Evolutionary conservation across 2,888 invertebrate genomes (phyloP).

Genomic region (Hydropsyche betteni): DNA sequence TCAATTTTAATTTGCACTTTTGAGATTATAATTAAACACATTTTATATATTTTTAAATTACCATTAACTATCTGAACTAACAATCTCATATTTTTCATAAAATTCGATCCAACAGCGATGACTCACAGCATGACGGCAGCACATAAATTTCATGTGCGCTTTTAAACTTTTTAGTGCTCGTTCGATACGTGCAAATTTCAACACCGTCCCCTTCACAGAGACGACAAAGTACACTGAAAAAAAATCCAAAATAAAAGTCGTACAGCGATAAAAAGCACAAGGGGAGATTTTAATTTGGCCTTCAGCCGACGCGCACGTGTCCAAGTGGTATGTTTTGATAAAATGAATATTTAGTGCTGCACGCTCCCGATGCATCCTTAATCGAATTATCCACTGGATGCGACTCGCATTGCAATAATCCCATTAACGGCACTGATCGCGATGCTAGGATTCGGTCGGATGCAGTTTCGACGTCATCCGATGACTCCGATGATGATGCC

Average conservation of each 20-base stretch:
- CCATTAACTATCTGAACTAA: no score
- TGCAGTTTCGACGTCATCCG: no score
- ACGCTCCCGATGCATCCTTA: slow-evolving; percentile 31
- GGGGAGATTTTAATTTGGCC: slow-evolving; percentile 32
- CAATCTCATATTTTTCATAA: no score
- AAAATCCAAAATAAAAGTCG: slow-evolving; percentile 13
- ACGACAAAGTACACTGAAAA: not conserved
- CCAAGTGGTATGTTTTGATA: slow-evolving; percentile 32
- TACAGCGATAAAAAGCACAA: not conserved
- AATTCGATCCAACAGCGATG: no score
- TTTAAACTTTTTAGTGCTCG: slow-evolving; percentile 11
- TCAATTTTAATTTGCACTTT: no score
- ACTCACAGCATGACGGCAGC: slow-evolving; percentile 8
- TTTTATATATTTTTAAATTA: no score
- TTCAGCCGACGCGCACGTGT: slow-evolving; percentile 17
- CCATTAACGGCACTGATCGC: slow-evolving; percentile 8
- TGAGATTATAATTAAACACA: no score
- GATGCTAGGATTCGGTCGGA: not conserved
- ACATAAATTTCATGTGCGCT: not conserved
- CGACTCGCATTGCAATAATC: slow-evolving; percentile 8
- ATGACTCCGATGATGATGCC: no score
- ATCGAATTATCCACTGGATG: slow-evolving; percentile 41
- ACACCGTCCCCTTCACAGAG: no score
- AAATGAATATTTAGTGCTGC: slow-evolving; percentile 28
- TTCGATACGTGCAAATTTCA: no score